These are phyloP conservation scores for Nothoprocta pentlandii DNA, from an alignment of 2,113 vertebrate genomes.

Conservation along the genomic window DNA sequence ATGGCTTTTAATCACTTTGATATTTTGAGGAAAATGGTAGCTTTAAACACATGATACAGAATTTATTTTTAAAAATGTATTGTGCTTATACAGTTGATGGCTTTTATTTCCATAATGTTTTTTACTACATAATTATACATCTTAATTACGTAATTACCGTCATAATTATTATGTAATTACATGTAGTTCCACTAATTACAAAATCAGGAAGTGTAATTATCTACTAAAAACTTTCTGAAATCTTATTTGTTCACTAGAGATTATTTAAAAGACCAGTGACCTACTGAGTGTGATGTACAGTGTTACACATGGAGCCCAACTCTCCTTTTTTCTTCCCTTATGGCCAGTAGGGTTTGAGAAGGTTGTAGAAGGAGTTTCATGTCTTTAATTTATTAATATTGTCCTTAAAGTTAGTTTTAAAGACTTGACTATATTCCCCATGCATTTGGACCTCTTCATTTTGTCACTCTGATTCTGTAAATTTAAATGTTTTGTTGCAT, in stretches of 20 bases:
- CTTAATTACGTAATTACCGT: slow-evolving; percentile 88
- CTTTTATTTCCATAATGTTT: slow-evolving; percentile 89
- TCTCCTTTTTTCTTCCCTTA: background rate
- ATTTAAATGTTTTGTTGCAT: background rate
- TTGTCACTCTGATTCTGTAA: background rate
- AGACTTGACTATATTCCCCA: background rate
- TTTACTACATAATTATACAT: slow-evolving; percentile 90
- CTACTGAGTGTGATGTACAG: slow-evolving; percentile 63
- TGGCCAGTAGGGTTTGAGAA: background rate
- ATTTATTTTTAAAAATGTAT: slow-evolving; percentile 87
- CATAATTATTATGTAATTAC: slow-evolving; percentile 90
- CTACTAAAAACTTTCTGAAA: slow-evolving; percentile 87
- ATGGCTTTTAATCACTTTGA: slow-evolving; percentile 80
- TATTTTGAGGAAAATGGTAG: slow-evolving; percentile 82
- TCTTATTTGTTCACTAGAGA: slow-evolving; percentile 83
- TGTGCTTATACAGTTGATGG: slow-evolving; percentile 86
- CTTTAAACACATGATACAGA: slow-evolving; percentile 81
- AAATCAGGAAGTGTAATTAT: slow-evolving; percentile 89
- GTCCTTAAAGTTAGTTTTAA: background rate
- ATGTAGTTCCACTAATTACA: slow-evolving; percentile 89
- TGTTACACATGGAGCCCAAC: background rate
- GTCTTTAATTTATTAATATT: slow-evolving; percentile 15
- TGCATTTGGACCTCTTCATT: background rate
- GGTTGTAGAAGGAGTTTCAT: background rate
- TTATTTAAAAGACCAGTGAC: slow-evolving; percentile 83